Evolutionary conservation across 2,113 vertebrate genomes (phyloP).

Genomic region (Marcusenius ussheri): DNA sequence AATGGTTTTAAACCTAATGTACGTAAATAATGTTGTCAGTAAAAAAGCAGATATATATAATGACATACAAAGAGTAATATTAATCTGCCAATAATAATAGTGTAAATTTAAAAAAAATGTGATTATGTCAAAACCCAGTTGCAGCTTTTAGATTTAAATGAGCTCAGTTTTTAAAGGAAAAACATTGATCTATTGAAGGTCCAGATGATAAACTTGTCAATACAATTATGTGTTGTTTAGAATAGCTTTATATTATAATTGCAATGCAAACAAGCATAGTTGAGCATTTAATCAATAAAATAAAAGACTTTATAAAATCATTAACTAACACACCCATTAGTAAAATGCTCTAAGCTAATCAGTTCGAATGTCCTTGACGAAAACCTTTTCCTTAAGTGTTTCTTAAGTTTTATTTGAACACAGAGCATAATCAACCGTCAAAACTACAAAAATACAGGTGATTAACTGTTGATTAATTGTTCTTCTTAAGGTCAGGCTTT

Average conservation of each 20-base stretch:
- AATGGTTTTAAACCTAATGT: background rate
- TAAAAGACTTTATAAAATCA: conserved; percentile 36
- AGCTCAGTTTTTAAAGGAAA: background rate
- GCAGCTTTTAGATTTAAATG: background rate
- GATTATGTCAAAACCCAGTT: background rate
- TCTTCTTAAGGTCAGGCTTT: background rate
- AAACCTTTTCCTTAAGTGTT: conserved; percentile 32
- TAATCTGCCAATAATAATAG: background rate
- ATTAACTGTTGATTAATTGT: background rate
- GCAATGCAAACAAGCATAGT: conserved; percentile 16
- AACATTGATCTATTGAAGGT: background rate
- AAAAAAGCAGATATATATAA: background rate
- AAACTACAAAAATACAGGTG: conserved; percentile 10
- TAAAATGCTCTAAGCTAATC: conserved; percentile 16
- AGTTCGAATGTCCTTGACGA: conserved; percentile 4
- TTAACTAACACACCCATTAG: conserved; percentile 32
- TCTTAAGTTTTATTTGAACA: conserved; percentile 37
- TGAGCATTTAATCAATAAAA: conserved; percentile 40
- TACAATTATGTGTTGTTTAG: background rate
- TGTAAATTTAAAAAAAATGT: background rate
- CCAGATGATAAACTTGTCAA: background rate
- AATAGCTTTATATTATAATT: conserved; percentile 5
- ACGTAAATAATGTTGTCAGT: background rate
- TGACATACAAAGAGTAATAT: background rate
- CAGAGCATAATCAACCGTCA: conserved; percentile 30